Conservation (phyloP, 2,888 invertebrate species). For the Plebejus anna region DNA sequence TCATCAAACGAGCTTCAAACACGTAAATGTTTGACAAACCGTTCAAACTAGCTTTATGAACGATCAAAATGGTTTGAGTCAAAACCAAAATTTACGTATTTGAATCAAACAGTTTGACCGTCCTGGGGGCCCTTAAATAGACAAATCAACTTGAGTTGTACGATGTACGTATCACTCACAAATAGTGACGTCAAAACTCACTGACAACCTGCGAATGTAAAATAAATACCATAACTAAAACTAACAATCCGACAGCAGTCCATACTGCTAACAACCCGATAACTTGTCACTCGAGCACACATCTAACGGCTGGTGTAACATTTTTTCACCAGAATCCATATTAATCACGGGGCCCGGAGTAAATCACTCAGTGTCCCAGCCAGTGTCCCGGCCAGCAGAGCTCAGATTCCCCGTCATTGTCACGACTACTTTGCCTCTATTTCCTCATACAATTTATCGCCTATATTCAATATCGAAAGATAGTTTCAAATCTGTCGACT, state of each 20-base stretch:
- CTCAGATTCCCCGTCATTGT: slow-evolving; percentile 46
- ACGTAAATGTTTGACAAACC: too few relatives aligned
- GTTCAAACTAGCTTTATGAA: too few relatives aligned
- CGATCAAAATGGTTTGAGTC: too few relatives aligned
- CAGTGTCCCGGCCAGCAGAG: slow-evolving; percentile 51
- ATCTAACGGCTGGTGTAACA: not conserved
- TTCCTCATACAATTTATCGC: slow-evolving; percentile 42
- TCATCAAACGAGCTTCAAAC: too few relatives aligned
- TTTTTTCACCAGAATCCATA: slow-evolving; percentile 34
- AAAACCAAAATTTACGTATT: too few relatives aligned
- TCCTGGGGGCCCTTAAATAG: too few relatives aligned
- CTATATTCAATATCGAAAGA: slow-evolving; percentile 39
- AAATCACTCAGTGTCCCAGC: slow-evolving; percentile 54
- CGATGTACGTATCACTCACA: too few relatives aligned
- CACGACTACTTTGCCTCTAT: slow-evolving; percentile 44
- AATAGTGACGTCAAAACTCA: too few relatives aligned
- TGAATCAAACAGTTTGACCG: too few relatives aligned
- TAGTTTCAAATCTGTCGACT: slow-evolving; percentile 36
- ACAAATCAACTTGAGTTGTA: too few relatives aligned
- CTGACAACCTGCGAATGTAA: too few relatives aligned
- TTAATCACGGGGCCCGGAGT: slow-evolving; percentile 48
- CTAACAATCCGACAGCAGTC: not conserved
- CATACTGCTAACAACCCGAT: not conserved
- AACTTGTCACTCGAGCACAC: not conserved
- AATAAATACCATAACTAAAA: not conserved